Conservation (phyloP, 2,888 invertebrate species). For the Ornithoptera alexandrae region DNA sequence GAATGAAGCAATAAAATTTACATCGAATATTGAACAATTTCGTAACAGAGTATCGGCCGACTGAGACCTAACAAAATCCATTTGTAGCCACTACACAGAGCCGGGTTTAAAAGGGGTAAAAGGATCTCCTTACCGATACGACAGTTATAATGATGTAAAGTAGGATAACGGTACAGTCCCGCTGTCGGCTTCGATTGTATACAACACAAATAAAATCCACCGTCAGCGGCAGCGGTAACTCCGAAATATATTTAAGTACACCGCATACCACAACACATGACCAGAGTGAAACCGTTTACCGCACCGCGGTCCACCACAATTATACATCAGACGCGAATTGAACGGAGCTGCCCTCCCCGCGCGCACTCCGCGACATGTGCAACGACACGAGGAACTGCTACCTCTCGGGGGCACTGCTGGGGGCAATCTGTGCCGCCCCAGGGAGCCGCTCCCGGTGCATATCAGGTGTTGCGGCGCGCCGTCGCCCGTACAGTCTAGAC, state of each 20-base stretch:
- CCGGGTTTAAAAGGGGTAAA: too few species aligned
- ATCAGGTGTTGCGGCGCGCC: conserved; percentile 27
- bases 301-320: not conserved
- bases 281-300: not conserved
- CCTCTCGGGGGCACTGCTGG: conserved; percentile 19
- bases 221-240: not conserved
- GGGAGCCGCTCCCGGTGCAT: conserved; percentile 32
- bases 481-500: conserved; percentile 25
- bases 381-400: conserved; percentile 26
- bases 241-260: not conserved
- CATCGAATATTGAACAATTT: too few species aligned
- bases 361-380: conserved; percentile 11
- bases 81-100: too few species aligned
- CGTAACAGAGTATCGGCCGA: too few species aligned
- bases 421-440: conserved; percentile 29
- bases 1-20: too few species aligned
- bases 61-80: too few species aligned
- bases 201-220: not conserved
- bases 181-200: too few species aligned
- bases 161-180: too few species aligned
- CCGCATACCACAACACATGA: not conserved
- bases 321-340: not conserved
- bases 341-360: not conserved
- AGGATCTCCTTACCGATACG: too few species aligned
- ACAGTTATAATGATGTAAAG: too few species aligned